phyloP scores from a whole-genome alignment of 1,140 invertebrate species.

The Aphaenogaster floridana region DNA sequence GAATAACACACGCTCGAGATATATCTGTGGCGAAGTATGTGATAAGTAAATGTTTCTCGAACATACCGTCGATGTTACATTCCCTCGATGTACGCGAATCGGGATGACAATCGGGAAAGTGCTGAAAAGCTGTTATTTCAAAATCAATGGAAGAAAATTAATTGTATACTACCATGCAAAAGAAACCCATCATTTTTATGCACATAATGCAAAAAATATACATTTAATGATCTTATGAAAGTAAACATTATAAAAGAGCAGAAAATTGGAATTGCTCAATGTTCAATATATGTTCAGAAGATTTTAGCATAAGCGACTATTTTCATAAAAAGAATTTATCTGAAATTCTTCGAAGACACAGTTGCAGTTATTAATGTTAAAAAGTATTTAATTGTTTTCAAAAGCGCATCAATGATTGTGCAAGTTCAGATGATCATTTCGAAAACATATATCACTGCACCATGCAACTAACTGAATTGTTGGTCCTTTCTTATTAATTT shows the following conservation, averaged over 20 bases:
- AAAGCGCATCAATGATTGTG: not conserved
- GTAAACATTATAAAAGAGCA: not conserved
- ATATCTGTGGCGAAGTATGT: slow-evolving; percentile 37
- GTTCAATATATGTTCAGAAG: not conserved
- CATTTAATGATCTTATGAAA: not conserved
- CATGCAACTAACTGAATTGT: too few relatives aligned
- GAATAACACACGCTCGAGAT: slow-evolving; percentile 40
- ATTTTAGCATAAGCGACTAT: not conserved
- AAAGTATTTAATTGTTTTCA: not conserved
- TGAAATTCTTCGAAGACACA: not conserved
- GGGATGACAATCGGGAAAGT: not conserved
- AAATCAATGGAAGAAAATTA: not conserved
- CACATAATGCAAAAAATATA: not conserved
- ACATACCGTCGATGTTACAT: not conserved
- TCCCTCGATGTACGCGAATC: slow-evolving; percentile 15
- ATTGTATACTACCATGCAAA: not conserved
- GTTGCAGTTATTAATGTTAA: not conserved
- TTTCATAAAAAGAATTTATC: not conserved
- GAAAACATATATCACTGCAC: not conserved
- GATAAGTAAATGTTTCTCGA: slow-evolving; percentile 50
- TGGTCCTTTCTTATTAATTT: not conserved
- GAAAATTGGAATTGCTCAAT: not conserved
- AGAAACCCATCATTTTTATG: not conserved
- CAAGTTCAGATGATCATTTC: not conserved
- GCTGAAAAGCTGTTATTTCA: not conserved